Conservation (phyloP, 2,113 vertebrate species). For the Eleginops maclovinus region DNA sequence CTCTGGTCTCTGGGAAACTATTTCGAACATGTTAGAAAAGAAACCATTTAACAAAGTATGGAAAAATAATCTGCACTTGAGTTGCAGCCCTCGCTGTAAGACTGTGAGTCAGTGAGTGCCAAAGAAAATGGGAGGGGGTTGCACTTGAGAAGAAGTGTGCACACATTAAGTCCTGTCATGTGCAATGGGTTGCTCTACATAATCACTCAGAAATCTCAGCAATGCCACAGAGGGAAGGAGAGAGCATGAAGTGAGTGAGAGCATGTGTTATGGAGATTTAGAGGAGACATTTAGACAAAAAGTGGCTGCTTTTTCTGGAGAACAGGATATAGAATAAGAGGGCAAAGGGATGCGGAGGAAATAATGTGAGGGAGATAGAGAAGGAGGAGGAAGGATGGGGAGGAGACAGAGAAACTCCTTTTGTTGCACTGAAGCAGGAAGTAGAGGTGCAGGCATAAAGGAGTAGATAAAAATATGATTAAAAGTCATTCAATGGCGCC, state of each 20-base stretch:
- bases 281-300: neutral
- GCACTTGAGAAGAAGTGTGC: conserved; percentile 26
- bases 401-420: conserved; percentile 39
- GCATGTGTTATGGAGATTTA: neutral
- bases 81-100: neutral
- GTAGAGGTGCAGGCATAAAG: neutral
- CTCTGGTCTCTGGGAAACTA: neutral
- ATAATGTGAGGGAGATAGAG: conserved; percentile 41
- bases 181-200: conserved; percentile 64
- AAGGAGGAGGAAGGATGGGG: conserved; percentile 58
- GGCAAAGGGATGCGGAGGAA: conserved; percentile 55
- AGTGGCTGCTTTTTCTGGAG: neutral
- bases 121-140: conserved; percentile 4
- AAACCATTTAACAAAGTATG: neutral
- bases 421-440: too few species aligned
- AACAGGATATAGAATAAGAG: conserved; percentile 44
- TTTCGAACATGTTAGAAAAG: neutral
- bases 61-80: conserved; percentile 6
- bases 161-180: conserved; percentile 64
- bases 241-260: neutral
- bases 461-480: neutral
- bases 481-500: conserved; percentile 1
- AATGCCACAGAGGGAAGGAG: conserved; percentile 46
- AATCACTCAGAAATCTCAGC: conserved; percentile 62
- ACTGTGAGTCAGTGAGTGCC: neutral